A percentile compares a stretch with the other conserved stretches of the same genome.
Conservation (phyloP, 2,113 vertebrate genomes). For the Leiothrix lutea region DNA sequence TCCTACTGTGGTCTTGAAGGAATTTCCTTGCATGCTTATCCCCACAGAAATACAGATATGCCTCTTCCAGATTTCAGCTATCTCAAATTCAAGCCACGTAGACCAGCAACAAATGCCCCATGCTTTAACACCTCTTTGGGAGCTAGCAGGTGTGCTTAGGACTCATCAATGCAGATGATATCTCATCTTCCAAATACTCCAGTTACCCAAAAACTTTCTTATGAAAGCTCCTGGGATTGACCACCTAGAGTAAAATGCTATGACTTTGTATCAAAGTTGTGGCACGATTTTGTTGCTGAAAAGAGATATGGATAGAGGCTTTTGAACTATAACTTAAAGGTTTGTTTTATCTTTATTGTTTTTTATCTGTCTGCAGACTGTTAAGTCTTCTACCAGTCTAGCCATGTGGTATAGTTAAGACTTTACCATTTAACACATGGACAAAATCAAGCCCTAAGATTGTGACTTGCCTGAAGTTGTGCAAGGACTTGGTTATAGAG, state of each 20-base stretch:
- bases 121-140: not conserved
- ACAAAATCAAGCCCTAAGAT: not conserved
- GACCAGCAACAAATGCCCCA: not conserved
- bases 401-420: not conserved
- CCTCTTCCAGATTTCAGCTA: not conserved
- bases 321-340: not conserved
- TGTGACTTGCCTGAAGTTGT: not conserved
- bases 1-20: not conserved
- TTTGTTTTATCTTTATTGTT: not conserved
- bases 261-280: not conserved
- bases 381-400: not conserved
- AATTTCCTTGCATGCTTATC: not conserved
- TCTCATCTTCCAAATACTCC: not conserved
- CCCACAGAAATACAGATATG: not conserved
- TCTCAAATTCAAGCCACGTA: not conserved
- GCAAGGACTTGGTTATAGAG: not conserved
- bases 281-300: not conserved
- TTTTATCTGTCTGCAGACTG: not conserved
- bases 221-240: not conserved
- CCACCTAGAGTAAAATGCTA: accelerated
- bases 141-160: not conserved
- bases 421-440: not conserved
- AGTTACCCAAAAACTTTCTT: not conserved
- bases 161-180: not conserved
- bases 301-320: not conserved